Evolutionary conservation across 2,888 invertebrate species (phyloP).

Genomic region (Byasa hedistus): DNA sequence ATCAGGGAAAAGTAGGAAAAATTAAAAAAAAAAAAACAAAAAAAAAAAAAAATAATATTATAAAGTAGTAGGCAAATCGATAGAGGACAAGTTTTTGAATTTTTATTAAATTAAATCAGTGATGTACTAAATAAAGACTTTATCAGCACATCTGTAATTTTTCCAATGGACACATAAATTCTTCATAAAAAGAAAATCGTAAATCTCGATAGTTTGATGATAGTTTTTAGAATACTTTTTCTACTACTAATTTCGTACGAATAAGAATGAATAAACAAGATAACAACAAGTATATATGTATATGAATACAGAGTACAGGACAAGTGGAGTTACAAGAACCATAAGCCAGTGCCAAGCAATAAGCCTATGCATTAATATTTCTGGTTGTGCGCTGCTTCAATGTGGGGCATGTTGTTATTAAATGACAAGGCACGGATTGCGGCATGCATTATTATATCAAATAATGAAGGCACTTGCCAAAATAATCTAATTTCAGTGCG

Average conservation of each 20-base stretch:
- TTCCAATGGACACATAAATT: no score
- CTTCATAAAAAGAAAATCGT: no score
- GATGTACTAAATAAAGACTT: no score
- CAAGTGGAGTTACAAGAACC: constrained; percentile 18
- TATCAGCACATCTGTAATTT: no score
- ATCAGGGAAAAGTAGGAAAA: no score
- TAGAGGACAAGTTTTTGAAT: no score
- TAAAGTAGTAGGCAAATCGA: no score
- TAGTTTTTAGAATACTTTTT: no score
- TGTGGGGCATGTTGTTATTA: constrained; percentile 26
- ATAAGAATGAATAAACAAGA: neutral
- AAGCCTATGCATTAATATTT: constrained; percentile 26
- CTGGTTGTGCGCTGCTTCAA: constrained; percentile 3
- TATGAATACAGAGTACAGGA: neutral
- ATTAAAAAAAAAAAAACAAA: no score
- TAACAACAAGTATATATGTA: neutral
- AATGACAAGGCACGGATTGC: constrained; percentile 22
- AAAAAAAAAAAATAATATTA: no score
- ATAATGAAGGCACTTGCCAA: constrained; percentile 22
- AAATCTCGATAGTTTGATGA: no score
- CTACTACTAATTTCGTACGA: neutral
- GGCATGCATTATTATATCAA: constrained; percentile 20
- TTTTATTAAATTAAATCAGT: no score
- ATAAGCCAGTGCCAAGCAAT: constrained; percentile 24
- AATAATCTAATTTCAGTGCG: constrained; percentile 18